Evolutionary conservation across 2,888 invertebrate species (phyloP).

Genomic region (Heteromyza rotundicornis): DNA sequence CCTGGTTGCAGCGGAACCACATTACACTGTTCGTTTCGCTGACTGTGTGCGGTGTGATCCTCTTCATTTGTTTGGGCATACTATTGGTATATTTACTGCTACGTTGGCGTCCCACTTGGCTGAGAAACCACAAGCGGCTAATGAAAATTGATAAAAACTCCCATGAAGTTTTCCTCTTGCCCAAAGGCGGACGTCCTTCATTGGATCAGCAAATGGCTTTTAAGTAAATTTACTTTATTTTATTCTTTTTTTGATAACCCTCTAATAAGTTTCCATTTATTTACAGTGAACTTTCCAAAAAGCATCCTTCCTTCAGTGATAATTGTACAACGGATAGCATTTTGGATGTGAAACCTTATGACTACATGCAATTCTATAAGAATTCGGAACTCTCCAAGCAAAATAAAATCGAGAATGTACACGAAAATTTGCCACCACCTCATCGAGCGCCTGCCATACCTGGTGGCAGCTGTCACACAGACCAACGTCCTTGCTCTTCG

Average conservation of each 20-base stretch:
- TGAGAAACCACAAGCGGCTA: conserved; percentile 38
- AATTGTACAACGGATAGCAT: not conserved
- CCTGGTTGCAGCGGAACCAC: conserved; percentile 41
- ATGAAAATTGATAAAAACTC: conserved; percentile 23
- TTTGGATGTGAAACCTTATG: conserved; percentile 7
- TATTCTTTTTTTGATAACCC: too few species aligned
- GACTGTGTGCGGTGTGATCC: conserved; percentile 30
- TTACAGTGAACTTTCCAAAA: not conserved
- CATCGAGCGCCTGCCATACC: conserved; percentile 41
- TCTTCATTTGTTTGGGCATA: conserved; percentile 37
- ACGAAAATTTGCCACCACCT: conserved; percentile 33
- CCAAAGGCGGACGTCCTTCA: conserved; percentile 12
- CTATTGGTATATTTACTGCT: conserved; percentile 32
- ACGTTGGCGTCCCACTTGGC: conserved; percentile 38
- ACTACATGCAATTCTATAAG: conserved; percentile 25
- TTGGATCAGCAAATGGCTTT: not conserved
- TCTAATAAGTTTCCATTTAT: not conserved
- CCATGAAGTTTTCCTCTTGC: conserved; percentile 36
- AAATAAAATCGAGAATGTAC: not conserved
- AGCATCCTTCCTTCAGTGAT: conserved; percentile 2
- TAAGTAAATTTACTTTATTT: too few species aligned
- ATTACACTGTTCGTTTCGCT: conserved; percentile 32
- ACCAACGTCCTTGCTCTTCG: too few species aligned
- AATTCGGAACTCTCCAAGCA: not conserved
- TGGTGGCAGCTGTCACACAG: not conserved